These are phyloP conservation scores for Anarrhichthys ocellatus DNA, from an alignment of 2,113 vertebrate genomes.

Conservation along the genomic window DNA sequence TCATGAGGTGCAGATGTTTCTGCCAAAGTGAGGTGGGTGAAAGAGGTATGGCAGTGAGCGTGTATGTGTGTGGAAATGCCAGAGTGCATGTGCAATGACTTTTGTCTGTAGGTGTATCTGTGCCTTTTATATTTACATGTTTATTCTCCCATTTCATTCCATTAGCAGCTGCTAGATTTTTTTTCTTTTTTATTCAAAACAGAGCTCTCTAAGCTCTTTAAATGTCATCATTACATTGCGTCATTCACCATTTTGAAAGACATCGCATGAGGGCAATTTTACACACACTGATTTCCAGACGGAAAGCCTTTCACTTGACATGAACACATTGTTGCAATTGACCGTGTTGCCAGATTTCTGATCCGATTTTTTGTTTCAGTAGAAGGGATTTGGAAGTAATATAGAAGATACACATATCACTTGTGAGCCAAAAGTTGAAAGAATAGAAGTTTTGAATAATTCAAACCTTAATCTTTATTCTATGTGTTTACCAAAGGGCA, in stretches of 20 bases:
- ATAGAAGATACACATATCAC: conserved; percentile 11
- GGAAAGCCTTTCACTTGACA: neutral
- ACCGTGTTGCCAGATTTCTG: neutral
- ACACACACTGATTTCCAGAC: neutral
- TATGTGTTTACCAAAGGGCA: conserved; percentile 30
- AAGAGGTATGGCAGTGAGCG: neutral
- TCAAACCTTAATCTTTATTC: conserved; percentile 27
- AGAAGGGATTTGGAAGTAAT: conserved; percentile 20
- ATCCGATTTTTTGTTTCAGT: conserved; percentile 12
- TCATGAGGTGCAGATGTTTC: conserved; percentile 21
- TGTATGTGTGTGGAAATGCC: conserved; percentile 14
- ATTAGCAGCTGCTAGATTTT: neutral
- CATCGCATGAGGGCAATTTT: neutral
- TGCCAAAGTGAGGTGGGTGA: conserved; percentile 20
- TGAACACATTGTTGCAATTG: neutral
- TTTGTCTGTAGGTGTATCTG: neutral
- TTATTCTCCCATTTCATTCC: neutral
- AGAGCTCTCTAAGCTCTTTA: neutral
- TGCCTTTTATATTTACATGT: neutral
- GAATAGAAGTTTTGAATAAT: conserved; percentile 5
- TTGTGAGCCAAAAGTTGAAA: conserved; percentile 9
- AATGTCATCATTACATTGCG: neutral
- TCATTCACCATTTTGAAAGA: conserved; percentile 1
- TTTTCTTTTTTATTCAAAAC: neutral
- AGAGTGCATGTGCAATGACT: neutral